phyloP scores from a whole-genome alignment of 2,797 vertebrate species.

The Phataginus tricuspis region DNA sequence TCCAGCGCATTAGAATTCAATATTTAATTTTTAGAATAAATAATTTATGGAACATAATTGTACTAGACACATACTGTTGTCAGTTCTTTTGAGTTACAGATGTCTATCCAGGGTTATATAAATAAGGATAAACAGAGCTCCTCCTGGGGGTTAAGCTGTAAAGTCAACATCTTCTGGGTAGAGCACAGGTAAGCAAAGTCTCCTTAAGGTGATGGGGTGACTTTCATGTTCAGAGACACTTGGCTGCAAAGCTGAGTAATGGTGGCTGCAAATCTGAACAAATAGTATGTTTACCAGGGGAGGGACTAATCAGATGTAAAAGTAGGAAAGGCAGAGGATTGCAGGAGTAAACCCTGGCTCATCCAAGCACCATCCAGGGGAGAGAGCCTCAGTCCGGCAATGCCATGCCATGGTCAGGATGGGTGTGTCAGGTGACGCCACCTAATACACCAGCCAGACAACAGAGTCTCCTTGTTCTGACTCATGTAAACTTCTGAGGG shows the following conservation, averaged over 20 bases:
- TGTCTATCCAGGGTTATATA: neutral
- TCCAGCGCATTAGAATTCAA: neutral
- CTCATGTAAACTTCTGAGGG: neutral
- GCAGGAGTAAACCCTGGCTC: neutral
- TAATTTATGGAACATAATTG: neutral
- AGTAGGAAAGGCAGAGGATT: neutral
- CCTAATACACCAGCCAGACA: neutral
- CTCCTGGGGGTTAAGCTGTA: neutral
- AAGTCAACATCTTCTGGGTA: slow-evolving; percentile 11
- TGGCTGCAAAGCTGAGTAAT: neutral
- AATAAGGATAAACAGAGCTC: neutral
- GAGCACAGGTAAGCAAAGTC: neutral
- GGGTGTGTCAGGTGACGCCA: neutral
- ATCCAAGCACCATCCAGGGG: neutral
- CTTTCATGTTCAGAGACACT: neutral
- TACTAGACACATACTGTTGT: neutral
- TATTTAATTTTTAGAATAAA: slow-evolving; percentile 22
- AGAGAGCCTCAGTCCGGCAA: neutral
- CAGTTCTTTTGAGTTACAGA: neutral
- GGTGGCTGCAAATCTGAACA: neutral
- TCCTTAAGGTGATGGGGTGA: neutral
- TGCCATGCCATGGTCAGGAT: neutral
- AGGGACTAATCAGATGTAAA: neutral
- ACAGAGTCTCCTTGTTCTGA: neutral
- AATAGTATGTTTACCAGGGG: neutral